A percentile compares a stretch with the other conserved stretches of the same genome.
phyloP scores from a whole-genome alignment of 2,888 invertebrate genomes.

The Chymomyza procnemis region DNA sequence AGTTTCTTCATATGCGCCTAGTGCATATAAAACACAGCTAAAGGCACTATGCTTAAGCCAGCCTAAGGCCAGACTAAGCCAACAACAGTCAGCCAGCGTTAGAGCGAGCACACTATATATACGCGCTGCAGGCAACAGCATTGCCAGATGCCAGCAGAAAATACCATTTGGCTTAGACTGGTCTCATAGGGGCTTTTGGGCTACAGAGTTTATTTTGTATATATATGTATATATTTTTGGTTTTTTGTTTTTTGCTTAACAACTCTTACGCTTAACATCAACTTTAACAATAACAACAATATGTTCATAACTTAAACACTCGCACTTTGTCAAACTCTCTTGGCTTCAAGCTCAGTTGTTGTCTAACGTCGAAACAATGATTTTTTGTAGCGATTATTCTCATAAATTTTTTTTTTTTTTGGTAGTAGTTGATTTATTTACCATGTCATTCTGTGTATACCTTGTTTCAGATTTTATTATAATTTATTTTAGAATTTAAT shows the following conservation, averaged over 20 bases:
- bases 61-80: neutral
- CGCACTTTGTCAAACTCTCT: neutral
- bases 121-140: too few relatives aligned
- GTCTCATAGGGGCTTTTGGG: neutral
- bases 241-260: neutral
- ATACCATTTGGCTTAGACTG: neutral
- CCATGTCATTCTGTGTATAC: neutral
- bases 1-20: neutral
- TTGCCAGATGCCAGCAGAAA: too few relatives aligned
- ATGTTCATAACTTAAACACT: neutral
- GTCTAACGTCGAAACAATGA: too few relatives aligned
- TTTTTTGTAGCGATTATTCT: neutral
- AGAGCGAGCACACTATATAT: too few relatives aligned
- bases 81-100: too few relatives aligned
- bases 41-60: neutral
- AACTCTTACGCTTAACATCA: neutral
- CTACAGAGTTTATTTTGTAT: neutral
- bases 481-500: neutral
- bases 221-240: too few relatives aligned
- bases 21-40: neutral
- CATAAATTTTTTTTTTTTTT: neutral
- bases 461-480: neutral
- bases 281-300: neutral
- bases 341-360: neutral
- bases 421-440: neutral